Evolutionary conservation across 2,888 invertebrate genomes (phyloP).

Genomic region (Lasioglossum malachurum): DNA sequence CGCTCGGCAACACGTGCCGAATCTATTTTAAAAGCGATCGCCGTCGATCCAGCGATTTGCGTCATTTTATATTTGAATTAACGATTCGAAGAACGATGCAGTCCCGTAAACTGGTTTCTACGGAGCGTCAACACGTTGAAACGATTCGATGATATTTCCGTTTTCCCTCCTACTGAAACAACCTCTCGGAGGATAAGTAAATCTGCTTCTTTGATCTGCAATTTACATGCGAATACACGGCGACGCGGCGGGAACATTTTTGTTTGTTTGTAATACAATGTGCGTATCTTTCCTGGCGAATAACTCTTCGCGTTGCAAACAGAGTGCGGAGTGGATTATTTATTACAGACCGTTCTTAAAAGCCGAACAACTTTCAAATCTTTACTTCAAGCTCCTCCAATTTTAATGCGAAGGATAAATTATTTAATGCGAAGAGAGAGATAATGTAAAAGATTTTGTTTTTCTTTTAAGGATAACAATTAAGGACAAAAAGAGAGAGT

Average conservation of each 20-base stretch:
- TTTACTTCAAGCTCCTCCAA: background rate
- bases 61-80: conserved; percentile 45
- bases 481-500: no score
- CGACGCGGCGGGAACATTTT: background rate
- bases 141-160: conserved; percentile 3
- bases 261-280: background rate
- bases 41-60: conserved; percentile 46
- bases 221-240: background rate
- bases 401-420: no score
- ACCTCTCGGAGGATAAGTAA: background rate
- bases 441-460: no score
- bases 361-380: background rate
- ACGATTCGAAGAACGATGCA: conserved; percentile 36
- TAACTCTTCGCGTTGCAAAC: background rate
- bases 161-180: background rate
- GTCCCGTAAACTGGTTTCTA: conserved; percentile 33
- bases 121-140: background rate
- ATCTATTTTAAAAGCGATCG: conserved; percentile 46
- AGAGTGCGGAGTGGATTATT: background rate
- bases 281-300: background rate
- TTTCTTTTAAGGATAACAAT: no score
- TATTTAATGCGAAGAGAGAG: no score
- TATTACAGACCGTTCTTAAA: background rate
- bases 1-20: background rate
- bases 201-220: conserved; percentile 1